phyloP scores from a whole-genome alignment of 2,113 vertebrate species.

The Pionites leucogaster region DNA sequence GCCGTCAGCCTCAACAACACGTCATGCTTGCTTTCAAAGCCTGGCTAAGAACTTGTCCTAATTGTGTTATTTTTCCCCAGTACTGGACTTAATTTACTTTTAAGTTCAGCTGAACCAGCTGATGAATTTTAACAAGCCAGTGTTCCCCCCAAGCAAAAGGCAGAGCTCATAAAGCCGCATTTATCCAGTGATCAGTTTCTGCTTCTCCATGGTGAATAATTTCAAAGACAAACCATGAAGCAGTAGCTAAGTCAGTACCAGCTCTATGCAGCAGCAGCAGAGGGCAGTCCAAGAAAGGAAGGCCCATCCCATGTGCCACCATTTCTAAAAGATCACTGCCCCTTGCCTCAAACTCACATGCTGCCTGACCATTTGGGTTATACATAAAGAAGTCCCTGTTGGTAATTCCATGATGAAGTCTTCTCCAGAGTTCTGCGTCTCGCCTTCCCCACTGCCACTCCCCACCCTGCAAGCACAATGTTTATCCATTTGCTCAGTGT shows the following conservation, averaged over 20 bases:
- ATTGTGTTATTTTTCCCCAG: slow-evolving; percentile 33
- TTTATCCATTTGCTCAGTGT: background rate
- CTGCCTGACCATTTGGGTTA: background rate
- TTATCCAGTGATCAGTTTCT: slow-evolving; percentile 20
- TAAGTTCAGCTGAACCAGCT: slow-evolving; percentile 50
- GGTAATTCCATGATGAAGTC: background rate
- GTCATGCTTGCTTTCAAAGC: slow-evolving; percentile 1
- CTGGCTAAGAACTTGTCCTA: slow-evolving; percentile 34
- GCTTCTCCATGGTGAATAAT: slow-evolving; percentile 28
- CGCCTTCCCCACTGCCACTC: background rate
- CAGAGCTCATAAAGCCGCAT: slow-evolving; percentile 17
- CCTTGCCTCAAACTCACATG: background rate
- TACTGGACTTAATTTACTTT: slow-evolving; percentile 53
- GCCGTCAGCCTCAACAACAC: background rate
- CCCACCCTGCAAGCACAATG: background rate
- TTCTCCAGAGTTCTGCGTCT: background rate
- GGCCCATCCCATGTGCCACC: background rate
- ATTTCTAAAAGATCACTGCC: background rate
- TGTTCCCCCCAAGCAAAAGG: slow-evolving; percentile 9
- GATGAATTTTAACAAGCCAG: slow-evolving; percentile 59
- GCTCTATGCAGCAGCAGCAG: background rate
- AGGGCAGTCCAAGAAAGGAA: background rate
- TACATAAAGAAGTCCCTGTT: background rate
- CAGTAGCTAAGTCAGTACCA: background rate
- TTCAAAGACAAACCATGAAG: slow-evolving; percentile 28